A percentile compares a stretch with the other conserved stretches of the same genome.
phyloP scores from a whole-genome alignment of 1,140 invertebrate species.

The Drosophila murphyi region DNA sequence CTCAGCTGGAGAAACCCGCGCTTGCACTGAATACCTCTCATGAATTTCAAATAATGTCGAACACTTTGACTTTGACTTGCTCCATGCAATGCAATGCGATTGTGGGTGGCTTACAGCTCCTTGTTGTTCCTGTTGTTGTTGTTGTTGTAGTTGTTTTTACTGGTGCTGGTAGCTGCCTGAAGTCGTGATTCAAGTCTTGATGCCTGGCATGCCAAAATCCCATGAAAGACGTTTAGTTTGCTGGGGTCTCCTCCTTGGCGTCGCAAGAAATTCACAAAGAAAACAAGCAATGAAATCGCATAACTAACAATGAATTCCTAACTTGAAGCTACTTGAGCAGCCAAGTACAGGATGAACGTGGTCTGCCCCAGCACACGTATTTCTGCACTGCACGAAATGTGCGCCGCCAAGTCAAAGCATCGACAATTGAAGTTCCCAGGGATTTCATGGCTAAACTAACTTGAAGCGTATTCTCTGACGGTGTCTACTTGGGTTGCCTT shows the following conservation, averaged over 20 bases:
- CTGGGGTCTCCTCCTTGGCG: conserved; percentile 54
- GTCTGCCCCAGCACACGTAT: conserved; percentile 54
- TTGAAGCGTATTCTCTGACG: conserved; percentile 52
- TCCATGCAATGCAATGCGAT: conserved; percentile 71
- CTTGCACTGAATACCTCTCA: conserved; percentile 68
- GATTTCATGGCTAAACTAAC: conserved; percentile 71
- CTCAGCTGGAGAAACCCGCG: conserved; percentile 27
- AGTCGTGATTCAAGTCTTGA: conserved; percentile 72
- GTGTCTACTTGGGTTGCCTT: conserved; percentile 34
- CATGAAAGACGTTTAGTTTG: conserved; percentile 81
- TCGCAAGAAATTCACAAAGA: conserved; percentile 76
- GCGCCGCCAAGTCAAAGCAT: conserved; percentile 19
- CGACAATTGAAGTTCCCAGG: conserved; percentile 62
- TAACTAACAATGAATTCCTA: conserved; percentile 83
- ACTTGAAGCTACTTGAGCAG: conserved; percentile 80
- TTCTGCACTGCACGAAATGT: conserved; percentile 42
- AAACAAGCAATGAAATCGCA: conserved; percentile 83
- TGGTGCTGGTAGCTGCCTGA: conserved; percentile 20
- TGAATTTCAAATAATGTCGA: conserved; percentile 83
- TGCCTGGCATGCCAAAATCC: conserved; percentile 82
- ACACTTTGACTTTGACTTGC: conserved; percentile 80
- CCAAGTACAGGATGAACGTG: conserved; percentile 65
- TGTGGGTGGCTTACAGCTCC: conserved; percentile 40
- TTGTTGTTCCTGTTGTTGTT: conserved; percentile 25
- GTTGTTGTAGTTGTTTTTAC: conserved; percentile 20